Evolutionary conservation across 2,113 vertebrate species (phyloP).

Genomic region (Python bivittatus): DNA sequence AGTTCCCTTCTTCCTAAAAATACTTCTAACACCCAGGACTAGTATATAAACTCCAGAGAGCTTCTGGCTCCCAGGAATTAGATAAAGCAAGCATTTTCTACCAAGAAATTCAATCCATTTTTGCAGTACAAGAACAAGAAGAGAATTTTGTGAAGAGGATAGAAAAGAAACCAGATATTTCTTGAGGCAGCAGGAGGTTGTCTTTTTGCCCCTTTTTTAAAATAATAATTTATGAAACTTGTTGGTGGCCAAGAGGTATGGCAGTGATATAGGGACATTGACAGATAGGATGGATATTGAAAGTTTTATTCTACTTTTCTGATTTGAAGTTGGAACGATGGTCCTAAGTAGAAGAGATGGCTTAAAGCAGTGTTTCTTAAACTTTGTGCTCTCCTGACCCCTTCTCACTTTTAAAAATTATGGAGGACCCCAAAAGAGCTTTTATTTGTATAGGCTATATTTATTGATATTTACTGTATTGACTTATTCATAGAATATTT

Average conservation of each 20-base stretch:
- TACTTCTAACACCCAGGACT: slow-evolving; percentile 40
- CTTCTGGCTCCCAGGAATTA: slow-evolving; percentile 61
- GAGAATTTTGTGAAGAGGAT: not conserved
- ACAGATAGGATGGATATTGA: not conserved
- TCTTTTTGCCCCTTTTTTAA: not conserved
- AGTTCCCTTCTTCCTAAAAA: slow-evolving; percentile 63
- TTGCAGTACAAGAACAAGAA: slow-evolving; percentile 28
- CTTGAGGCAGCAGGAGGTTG: not conserved
- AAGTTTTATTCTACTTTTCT: not conserved
- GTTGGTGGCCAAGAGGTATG: not conserved
- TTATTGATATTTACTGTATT: not conserved
- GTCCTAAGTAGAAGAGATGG: not conserved
- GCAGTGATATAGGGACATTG: not conserved
- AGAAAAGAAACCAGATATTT: not conserved
- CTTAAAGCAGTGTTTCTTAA: not conserved
- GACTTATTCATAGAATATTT: not conserved
- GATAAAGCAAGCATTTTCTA: slow-evolving; percentile 63
- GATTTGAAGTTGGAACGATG: not conserved
- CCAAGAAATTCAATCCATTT: slow-evolving; percentile 57
- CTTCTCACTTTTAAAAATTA: not conserved
- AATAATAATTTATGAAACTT: not conserved
- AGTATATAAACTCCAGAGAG: slow-evolving; percentile 39
- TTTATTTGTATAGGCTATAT: not conserved
- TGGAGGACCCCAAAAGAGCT: not conserved
- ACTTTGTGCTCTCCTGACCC: not conserved